Conservation (phyloP, 1,140 invertebrate genomes). For the Pantala flavescens region DNA sequence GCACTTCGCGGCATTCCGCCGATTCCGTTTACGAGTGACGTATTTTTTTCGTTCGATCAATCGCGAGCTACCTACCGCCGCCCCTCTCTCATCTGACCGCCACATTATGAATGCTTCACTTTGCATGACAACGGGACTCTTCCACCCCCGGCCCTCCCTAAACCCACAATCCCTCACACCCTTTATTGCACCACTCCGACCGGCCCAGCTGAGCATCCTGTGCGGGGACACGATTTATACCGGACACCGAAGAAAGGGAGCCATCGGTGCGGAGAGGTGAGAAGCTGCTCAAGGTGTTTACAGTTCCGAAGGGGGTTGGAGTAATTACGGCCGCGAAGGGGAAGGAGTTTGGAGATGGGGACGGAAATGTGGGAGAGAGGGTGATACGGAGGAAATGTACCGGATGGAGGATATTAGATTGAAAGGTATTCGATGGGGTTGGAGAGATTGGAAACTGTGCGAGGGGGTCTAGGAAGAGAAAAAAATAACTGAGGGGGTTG, state of each 20-base stretch:
- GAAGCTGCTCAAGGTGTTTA: background rate
- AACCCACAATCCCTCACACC: background rate
- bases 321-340: background rate
- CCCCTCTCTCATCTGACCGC: background rate
- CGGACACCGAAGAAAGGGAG: background rate
- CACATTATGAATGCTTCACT: background rate
- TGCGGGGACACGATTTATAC: background rate
- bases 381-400: background rate
- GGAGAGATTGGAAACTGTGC: too few species aligned
- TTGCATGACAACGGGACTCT: background rate
- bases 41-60: too few species aligned
- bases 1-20: too few species aligned
- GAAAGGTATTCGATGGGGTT: too few species aligned
- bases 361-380: background rate
- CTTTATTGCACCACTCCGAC: background rate
- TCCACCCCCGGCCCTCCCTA: background rate
- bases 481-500: too few species aligned
- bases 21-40: too few species aligned
- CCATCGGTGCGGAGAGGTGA: background rate
- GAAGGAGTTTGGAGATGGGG: background rate
- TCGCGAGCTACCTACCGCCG: background rate
- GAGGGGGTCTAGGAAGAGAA: too few species aligned
- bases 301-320: background rate
- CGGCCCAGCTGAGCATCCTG: too few species aligned
- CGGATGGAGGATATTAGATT: background rate